phyloP scores from a whole-genome alignment of 2,113 vertebrate species.

The Periophthalmodon schlosseri region DNA sequence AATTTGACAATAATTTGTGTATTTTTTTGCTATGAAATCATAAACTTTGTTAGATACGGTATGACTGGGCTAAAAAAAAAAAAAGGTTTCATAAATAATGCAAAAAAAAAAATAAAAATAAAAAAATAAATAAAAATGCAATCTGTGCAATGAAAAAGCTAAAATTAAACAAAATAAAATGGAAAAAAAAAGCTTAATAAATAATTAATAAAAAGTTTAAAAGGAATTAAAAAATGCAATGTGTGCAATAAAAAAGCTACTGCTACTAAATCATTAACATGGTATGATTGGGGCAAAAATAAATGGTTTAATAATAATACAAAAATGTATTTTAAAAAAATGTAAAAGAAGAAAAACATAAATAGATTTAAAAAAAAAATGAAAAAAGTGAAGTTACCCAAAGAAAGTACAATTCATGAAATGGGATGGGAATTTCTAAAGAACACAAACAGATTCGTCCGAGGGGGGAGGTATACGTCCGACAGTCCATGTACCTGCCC shows the following conservation, averaged over 20 bases:
- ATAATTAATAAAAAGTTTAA: background rate
- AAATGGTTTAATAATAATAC: background rate
- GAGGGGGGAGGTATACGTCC: no score
- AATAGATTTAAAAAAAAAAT: slow-evolving; percentile 70
- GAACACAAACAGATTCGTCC: slow-evolving; percentile 68
- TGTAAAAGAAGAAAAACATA: slow-evolving; percentile 29
- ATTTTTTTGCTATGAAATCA: no score
- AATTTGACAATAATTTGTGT: no score
- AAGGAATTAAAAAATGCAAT: no score
- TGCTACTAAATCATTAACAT: slow-evolving; percentile 98
- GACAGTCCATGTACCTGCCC: slow-evolving; percentile 52
- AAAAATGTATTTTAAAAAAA: background rate
- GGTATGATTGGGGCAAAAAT: slow-evolving; percentile 91
- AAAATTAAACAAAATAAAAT: background rate
- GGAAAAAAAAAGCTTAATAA: background rate
- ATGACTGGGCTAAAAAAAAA: slow-evolving; percentile 37
- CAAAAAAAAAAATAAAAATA: background rate
- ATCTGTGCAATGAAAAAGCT: background rate
- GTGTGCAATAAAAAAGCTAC: slow-evolving; percentile 74
- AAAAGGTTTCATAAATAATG: background rate
- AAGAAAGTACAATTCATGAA: background rate
- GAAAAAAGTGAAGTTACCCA: slow-evolving; percentile 61
- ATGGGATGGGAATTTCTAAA: slow-evolving; percentile 64
- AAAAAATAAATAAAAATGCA: background rate
- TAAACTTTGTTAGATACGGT: no score